Evolutionary conservation across 1,140 invertebrate species (phyloP), one percentile per base, ranked within the genome.

Genomic region (Euborellia annulipes): DNA sequence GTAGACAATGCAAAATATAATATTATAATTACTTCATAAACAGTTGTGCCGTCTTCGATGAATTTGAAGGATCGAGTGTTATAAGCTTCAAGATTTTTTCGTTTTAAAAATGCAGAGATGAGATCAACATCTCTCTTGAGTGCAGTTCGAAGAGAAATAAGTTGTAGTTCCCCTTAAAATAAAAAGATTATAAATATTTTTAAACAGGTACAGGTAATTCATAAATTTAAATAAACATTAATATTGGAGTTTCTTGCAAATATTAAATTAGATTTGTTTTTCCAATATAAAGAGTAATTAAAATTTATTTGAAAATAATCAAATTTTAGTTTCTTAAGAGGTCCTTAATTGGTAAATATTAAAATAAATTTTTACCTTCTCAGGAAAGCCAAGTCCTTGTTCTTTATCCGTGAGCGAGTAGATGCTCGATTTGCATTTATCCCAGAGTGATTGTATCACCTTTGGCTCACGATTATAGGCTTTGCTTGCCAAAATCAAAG

Each of bases 81-180:
- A 56, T 86, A 93, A 0, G 78, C 79, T 63, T 92, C 90, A 36
- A 94, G 68, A 50, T 78, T 72, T 57, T 86, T 78, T 2, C 68
- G 66, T 52, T 84, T 84, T 64, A 94, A 69, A 70, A 88, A 95
- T 46, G 85, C 75, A 56, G 83, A 85, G 2, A 91, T 78, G 41
- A 82, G 62, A 50, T 85, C 76, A 2, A 85, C 81, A 68, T 97
- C 92, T 48, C 48, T 81, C 73, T 50, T 76, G 65, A 19, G 78
- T 86, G 61, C 87, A 89, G 58, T 95, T 95, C 42, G 75, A 71
- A 22, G 91, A 94, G 60, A 90, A 89, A 62, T 97, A 97, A 22
- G 89, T 91, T 4, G 89, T 91, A 9, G 85, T 72, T 18, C 90
- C 90, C 70, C 70, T 81, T 52, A 37, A 61, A 47, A 37, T 37